These are phyloP conservation scores for Lophochroa leadbeateri DNA, from an alignment of 2,113 vertebrate species.

Conservation along the genomic window DNA sequence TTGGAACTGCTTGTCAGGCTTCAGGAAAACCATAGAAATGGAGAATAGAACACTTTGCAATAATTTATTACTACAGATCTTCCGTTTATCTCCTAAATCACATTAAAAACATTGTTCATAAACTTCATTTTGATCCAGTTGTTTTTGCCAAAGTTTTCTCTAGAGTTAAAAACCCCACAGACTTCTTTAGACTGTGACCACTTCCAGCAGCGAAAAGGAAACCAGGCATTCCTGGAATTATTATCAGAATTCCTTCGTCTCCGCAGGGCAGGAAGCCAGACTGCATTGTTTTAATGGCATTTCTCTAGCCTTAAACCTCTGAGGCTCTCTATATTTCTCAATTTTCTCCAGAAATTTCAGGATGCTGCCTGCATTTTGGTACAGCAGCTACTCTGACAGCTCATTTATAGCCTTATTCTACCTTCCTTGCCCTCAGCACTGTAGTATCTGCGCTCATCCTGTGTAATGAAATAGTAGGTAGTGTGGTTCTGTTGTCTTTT, in stretches of 20 bases:
- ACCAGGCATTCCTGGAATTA: constrained; percentile 48
- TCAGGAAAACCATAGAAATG: not conserved
- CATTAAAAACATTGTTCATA: not conserved
- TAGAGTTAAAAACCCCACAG: not conserved
- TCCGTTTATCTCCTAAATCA: not conserved
- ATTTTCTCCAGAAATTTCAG: not conserved
- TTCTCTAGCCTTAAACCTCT: constrained; percentile 2
- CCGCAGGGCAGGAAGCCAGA: constrained; percentile 6
- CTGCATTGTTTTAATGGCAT: not conserved
- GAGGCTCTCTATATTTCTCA: not conserved
- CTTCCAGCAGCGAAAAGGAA: constrained; percentile 20
- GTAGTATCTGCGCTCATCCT: not conserved
- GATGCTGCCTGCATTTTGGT: not conserved
- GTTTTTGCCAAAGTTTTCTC: not conserved
- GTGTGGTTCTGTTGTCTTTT: not conserved
- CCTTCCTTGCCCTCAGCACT: not conserved
- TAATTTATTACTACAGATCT: not conserved
- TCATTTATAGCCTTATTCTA: not conserved
- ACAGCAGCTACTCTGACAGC: not conserved
- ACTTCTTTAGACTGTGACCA: not conserved
- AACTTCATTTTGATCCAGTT: not conserved
- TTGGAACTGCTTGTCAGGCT: not conserved
- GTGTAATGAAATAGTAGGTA: not conserved
- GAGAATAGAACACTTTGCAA: not conserved
- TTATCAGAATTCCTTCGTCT: constrained; percentile 36